A percentile compares a stretch with the other conserved stretches of the same genome.
Conservation (phyloP, 2,888 invertebrate genomes). For the Pseudococcus viburni region DNA sequence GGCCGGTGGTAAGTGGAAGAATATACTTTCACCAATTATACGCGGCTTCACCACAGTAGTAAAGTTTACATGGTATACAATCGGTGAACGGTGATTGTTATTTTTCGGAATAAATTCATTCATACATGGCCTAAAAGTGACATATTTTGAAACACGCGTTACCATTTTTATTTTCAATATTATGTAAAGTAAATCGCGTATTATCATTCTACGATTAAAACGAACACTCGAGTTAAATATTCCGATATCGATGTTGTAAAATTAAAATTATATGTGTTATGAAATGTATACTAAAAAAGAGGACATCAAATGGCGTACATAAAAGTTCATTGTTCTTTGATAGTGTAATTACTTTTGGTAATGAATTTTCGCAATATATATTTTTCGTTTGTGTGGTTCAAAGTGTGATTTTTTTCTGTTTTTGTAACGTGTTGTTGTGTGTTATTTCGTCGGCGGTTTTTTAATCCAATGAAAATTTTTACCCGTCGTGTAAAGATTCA, state of each 20-base stretch:
- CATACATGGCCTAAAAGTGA: slow-evolving; percentile 64
- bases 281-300: slow-evolving; percentile 71
- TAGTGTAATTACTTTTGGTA: slow-evolving; percentile 67
- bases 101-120: slow-evolving; percentile 62
- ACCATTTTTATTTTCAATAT: slow-evolving; percentile 50
- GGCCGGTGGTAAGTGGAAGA: slow-evolving; percentile 59
- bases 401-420: slow-evolving; percentile 51
- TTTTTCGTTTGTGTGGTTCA: slow-evolving; percentile 40
- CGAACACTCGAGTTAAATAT: slow-evolving; percentile 3
- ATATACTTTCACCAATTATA: slow-evolving; percentile 64
- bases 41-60: slow-evolving; percentile 60
- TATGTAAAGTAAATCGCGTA: slow-evolving; percentile 47
- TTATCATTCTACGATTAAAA: not conserved
- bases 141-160: slow-evolving; percentile 64
- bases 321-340: slow-evolving; percentile 74
- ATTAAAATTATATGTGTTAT: slow-evolving; percentile 54
- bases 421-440: slow-evolving; percentile 44
- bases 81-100: slow-evolving; percentile 66
- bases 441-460: slow-evolving; percentile 31
- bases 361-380: slow-evolving; percentile 51
- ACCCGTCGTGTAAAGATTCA: slow-evolving; percentile 53
- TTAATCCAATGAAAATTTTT: slow-evolving; percentile 19
- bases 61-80: slow-evolving; percentile 63
- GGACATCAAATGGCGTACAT: slow-evolving; percentile 75
- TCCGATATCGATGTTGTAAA: slow-evolving; percentile 10